A percentile compares a stretch with the other conserved stretches of the same genome.
These are phyloP conservation scores for Sinocyclocheilus anshuiensis DNA, from an alignment of 2,113 vertebrate species.

Conservation along the genomic window DNA sequence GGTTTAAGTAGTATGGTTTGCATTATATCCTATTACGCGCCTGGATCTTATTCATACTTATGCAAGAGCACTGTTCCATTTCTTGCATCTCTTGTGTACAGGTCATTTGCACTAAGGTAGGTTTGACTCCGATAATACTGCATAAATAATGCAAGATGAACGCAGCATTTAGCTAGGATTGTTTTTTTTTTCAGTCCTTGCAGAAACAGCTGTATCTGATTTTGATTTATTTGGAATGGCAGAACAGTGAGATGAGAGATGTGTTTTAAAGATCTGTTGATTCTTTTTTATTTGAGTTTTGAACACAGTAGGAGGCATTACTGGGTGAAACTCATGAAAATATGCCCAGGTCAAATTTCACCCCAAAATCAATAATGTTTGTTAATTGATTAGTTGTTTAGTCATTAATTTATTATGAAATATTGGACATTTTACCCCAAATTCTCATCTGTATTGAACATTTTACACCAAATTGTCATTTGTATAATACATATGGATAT, in stretches of 20 bases:
- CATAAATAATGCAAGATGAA: conserved; percentile 22
- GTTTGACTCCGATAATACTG: neutral
- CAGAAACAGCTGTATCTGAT: neutral
- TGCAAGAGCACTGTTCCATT: neutral
- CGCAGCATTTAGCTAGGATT: neutral
- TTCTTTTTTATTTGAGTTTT: too few relatives aligned
- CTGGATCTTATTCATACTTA: neutral
- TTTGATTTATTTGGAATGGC: neutral
- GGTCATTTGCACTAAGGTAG: neutral
- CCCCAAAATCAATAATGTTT: neutral
- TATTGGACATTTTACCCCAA: neutral
- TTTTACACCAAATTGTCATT: too few relatives aligned
- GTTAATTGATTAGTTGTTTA: neutral
- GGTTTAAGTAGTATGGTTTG: conserved; percentile 11
- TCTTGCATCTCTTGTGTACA: neutral
- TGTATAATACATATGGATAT: neutral
- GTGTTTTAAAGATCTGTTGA: too few relatives aligned
- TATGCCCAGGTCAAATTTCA: neutral
- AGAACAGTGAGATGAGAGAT: neutral
- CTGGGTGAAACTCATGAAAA: neutral
- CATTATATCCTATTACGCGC: neutral
- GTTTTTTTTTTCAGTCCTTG: too few relatives aligned
- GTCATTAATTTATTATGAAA: neutral
- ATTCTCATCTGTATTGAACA: neutral
- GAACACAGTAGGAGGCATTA: neutral